These are phyloP conservation scores for Agrilus biguttatus DNA, from an alignment of 2,888 invertebrate genomes.

Conservation along the genomic window DNA sequence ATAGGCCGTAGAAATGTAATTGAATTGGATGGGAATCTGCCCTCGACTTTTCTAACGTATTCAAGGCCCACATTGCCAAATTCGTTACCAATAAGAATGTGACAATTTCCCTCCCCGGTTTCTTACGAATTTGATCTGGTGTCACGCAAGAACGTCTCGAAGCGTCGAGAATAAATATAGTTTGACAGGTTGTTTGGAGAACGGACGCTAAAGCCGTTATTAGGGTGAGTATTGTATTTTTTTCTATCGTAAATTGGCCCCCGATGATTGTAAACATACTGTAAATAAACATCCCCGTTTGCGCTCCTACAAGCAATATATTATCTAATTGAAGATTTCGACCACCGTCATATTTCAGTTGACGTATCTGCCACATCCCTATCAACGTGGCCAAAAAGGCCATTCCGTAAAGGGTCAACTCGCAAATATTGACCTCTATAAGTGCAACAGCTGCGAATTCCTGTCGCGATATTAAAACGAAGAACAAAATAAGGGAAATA, in stretches of 20 bases:
- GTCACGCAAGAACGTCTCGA: constrained; percentile 72
- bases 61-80: constrained; percentile 88
- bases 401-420: constrained; percentile 71
- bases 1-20: constrained; percentile 78
- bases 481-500: constrained; percentile 81
- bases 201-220: constrained; percentile 74
- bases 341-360: constrained; percentile 69
- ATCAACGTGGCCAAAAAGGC: constrained; percentile 74
- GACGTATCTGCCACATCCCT: constrained; percentile 78
- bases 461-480: constrained; percentile 69
- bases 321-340: constrained; percentile 78
- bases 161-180: constrained; percentile 82
- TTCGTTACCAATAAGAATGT: constrained; percentile 84
- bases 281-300: constrained; percentile 88
- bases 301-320: constrained; percentile 80
- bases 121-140: constrained; percentile 66
- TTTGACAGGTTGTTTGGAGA: constrained; percentile 79
- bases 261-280: constrained; percentile 89
- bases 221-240: constrained; percentile 66
- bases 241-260: constrained; percentile 73
- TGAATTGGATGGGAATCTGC: constrained; percentile 88
- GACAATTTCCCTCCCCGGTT: constrained; percentile 86
- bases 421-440: constrained; percentile 80
- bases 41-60: constrained; percentile 79
- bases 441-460: constrained; percentile 72